These are phyloP conservation scores for Taxidea taxus DNA, from an alignment of 2,113 vertebrate species.

Conservation along the genomic window DNA sequence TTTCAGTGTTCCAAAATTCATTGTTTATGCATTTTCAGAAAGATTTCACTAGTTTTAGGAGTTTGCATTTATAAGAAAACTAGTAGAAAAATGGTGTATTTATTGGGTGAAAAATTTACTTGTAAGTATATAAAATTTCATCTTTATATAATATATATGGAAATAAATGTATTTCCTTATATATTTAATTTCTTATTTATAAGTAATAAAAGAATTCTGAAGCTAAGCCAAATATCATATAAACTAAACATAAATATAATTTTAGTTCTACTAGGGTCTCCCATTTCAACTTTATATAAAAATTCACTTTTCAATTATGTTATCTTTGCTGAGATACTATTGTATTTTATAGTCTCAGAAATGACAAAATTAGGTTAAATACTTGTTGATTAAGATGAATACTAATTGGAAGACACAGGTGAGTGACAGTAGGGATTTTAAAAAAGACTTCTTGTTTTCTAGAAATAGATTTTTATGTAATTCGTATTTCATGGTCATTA, in stretches of 20 bases:
- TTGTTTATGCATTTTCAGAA: not conserved
- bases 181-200: not conserved
- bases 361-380: not conserved
- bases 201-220: not conserved
- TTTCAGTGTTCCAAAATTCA: no score
- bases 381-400: not conserved
- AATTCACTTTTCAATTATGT: not conserved
- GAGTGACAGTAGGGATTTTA: not conserved
- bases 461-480: not conserved
- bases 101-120: not conserved
- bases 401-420: not conserved
- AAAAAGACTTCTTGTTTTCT: not conserved
- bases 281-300: not conserved
- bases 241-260: not conserved
- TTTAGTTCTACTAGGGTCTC: not conserved
- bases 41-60: not conserved
- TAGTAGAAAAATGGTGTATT: not conserved
- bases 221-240: not conserved
- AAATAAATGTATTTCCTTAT: not conserved
- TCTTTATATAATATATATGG: no score
- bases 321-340: not conserved
- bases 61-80: not conserved
- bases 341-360: not conserved
- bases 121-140: not conserved
- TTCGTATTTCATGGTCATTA: slow-evolving; percentile 1